Conservation (phyloP, 1,140 invertebrate species). For the Heliconius hermathena region DNA sequence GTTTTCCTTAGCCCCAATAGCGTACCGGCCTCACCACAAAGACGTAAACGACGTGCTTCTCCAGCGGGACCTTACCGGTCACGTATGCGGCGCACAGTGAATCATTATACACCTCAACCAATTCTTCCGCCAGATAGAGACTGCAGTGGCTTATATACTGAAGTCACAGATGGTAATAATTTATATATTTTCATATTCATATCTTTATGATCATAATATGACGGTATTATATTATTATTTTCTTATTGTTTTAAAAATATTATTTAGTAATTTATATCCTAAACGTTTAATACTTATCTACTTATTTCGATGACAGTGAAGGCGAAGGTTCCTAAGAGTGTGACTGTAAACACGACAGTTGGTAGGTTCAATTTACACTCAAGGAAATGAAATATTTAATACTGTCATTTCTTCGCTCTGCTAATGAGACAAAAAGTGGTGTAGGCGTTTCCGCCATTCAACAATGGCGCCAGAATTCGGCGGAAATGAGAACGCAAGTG, state of each 20-base stretch:
- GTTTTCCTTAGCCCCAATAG: constrained; percentile 90
- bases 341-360: no score
- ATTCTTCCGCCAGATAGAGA: constrained; percentile 94
- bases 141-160: constrained; percentile 89
- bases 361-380: no score
- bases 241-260: neutral
- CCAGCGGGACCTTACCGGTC: constrained; percentile 73
- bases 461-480: no score
- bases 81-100: constrained; percentile 70
- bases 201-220: neutral
- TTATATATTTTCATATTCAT: neutral
- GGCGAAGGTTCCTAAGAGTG: no score
- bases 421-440: no score
- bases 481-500: no score
- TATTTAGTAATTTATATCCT: no score
- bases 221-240: neutral
- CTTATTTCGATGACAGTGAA: no score
- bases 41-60: constrained; percentile 81
- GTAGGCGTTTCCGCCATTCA: no score
- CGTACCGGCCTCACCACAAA: constrained; percentile 84
- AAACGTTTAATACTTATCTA: no score
- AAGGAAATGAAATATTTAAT: no score
- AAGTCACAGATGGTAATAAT: neutral
- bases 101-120: constrained; percentile 93
- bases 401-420: no score